These are phyloP conservation scores for Watsonalla cultraria DNA, from an alignment of 2,888 invertebrate genomes.

Conservation along the genomic window DNA sequence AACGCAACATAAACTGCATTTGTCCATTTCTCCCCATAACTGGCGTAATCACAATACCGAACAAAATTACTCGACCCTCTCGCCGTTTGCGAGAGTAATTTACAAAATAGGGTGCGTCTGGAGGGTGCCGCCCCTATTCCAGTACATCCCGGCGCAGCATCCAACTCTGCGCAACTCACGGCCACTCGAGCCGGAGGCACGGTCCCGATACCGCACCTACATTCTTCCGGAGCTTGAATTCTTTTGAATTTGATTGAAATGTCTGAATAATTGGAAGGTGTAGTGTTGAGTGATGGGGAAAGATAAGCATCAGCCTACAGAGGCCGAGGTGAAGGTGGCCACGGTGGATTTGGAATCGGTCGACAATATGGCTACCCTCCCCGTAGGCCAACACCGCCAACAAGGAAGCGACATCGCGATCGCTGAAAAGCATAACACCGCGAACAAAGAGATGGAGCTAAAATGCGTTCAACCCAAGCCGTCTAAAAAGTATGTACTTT, in stretches of 20 bases:
- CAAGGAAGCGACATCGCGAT: slow-evolving; percentile 84
- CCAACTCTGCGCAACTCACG: slow-evolving; percentile 72
- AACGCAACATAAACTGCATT: slow-evolving; percentile 16
- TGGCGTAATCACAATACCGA: slow-evolving; percentile 29
- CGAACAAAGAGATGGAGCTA: slow-evolving; percentile 92
- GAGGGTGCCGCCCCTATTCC: slow-evolving; percentile 67
- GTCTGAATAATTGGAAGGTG: slow-evolving; percentile 17
- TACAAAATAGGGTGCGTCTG: slow-evolving; percentile 53
- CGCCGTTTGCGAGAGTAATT: slow-evolving; percentile 52
- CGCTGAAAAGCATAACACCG: slow-evolving; percentile 89
- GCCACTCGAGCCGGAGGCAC: slow-evolving; percentile 51
- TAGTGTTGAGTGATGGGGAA: slow-evolving; percentile 61
- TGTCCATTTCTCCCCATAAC: slow-evolving; percentile 30
- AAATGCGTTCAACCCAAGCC: slow-evolving; percentile 92
- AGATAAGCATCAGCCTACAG: slow-evolving; percentile 72
- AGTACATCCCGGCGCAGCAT: slow-evolving; percentile 56
- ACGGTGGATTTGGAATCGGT: slow-evolving; percentile 92
- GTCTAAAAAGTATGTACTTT: slow-evolving; percentile 85
- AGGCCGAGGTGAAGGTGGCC: slow-evolving; percentile 91
- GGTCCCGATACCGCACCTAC: slow-evolving; percentile 54
- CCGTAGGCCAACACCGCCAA: slow-evolving; percentile 86
- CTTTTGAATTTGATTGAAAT: neutral
- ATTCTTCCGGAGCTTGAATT: slow-evolving; percentile 55
- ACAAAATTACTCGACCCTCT: slow-evolving; percentile 52
- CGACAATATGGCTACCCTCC: slow-evolving; percentile 93